Conservation (phyloP, 2,888 invertebrate genomes). For the Galerucella nymphaeae region DNA sequence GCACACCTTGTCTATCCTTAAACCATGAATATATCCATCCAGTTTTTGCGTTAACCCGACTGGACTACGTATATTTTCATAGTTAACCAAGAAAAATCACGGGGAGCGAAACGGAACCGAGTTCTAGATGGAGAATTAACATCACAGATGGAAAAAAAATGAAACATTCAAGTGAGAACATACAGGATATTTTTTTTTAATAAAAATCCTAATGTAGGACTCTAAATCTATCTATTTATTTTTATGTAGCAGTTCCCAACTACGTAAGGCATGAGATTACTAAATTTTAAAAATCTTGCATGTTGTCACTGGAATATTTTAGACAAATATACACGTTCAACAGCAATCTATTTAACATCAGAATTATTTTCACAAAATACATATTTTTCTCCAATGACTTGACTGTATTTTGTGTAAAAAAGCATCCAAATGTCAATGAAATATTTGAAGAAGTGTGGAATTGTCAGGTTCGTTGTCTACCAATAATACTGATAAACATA, state of each 20-base stretch:
- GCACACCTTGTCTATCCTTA: too few species aligned
- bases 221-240: conserved; percentile 14
- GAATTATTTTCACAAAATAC: not conserved
- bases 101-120: not conserved
- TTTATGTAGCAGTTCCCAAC: conserved; percentile 5
- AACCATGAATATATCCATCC: too few species aligned
- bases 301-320: conserved; percentile 18
- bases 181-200: not conserved
- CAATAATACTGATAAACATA: conserved; percentile 23
- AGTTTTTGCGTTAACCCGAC: too few species aligned
- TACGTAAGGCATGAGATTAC: conserved; percentile 15
- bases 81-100: not conserved
- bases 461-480: conserved; percentile 18
- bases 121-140: not conserved
- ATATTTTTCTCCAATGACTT: not conserved
- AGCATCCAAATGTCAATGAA: not conserved
- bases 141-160: not conserved
- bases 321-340: not conserved
- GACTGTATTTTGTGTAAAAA: not conserved
- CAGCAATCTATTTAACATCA: not conserved
- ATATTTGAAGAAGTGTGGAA: not conserved
- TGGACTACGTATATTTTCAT: not conserved
- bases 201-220: conserved; percentile 18
- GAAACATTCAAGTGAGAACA: conserved; percentile 16
- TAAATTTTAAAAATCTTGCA: conserved; percentile 10